phyloP scores from a whole-genome alignment of 2,797 vertebrate species.

The Alfaro cultratus region DNA sequence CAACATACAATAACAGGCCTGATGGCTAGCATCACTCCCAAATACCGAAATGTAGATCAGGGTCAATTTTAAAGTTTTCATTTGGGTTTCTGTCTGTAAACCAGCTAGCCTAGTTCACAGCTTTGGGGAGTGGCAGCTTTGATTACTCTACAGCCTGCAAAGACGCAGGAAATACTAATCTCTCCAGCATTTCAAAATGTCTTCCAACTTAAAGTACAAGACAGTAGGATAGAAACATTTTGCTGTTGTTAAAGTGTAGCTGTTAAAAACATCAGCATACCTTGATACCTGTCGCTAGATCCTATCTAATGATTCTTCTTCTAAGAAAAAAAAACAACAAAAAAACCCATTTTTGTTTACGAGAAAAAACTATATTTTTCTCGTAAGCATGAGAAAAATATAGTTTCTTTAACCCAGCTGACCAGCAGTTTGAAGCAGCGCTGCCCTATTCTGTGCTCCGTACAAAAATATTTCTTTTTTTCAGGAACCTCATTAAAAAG shows the following conservation, averaged over 20 bases:
- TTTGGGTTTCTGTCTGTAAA: neutral
- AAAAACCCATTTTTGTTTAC: too few species aligned
- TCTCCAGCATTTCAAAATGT: neutral
- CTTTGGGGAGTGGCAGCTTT: neutral
- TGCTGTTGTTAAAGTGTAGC: neutral
- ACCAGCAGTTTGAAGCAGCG: neutral
- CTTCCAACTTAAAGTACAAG: neutral
- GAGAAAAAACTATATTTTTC: too few species aligned
- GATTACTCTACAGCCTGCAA: neutral
- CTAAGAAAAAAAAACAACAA: too few species aligned
- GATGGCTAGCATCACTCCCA: neutral
- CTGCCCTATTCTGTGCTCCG: neutral
- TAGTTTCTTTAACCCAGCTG: neutral
- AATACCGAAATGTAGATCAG: neutral
- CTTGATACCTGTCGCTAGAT: neutral
- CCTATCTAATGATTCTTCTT: neutral
- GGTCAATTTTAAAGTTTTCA: neutral
- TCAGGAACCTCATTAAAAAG: neutral
- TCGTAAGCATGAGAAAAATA: neutral
- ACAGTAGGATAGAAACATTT: neutral
- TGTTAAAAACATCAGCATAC: neutral
- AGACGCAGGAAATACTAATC: neutral
- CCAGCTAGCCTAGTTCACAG: neutral
- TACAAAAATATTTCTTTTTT: neutral
- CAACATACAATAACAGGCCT: neutral